Evolutionary conservation across 2,797 vertebrate species (phyloP).

Genomic region (Pseudochaenichthys georgianus): DNA sequence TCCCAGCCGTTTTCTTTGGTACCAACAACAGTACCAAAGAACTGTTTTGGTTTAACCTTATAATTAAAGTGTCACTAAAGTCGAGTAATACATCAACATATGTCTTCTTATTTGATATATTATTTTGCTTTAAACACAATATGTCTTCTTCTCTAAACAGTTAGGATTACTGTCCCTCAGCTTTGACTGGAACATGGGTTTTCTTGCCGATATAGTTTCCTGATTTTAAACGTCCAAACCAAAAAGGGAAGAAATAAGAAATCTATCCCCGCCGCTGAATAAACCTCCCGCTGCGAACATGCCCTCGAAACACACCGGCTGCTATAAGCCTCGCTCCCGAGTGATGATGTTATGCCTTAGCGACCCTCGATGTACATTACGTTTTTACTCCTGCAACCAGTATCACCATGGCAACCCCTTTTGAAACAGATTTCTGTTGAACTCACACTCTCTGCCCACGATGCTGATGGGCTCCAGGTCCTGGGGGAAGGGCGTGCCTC

Average conservation of each 20-base stretch:
- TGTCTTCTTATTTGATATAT: too few species aligned
- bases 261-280: not conserved
- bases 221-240: not conserved
- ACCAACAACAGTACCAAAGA: too few species aligned
- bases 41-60: too few species aligned
- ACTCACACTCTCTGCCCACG: slow-evolving; percentile 84
- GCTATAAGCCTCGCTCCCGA: slow-evolving; percentile 1
- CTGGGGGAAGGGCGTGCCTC: slow-evolving; percentile 84
- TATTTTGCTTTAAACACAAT: too few species aligned
- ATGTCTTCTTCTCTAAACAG: too few species aligned
- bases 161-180: not conserved
- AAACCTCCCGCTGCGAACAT: slow-evolving; percentile 29
- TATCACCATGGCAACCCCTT: slow-evolving; percentile 47
- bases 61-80: too few species aligned
- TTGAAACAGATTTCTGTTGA: slow-evolving; percentile 1
- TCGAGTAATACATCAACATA: too few species aligned
- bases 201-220: not conserved
- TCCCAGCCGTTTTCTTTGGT: not conserved
- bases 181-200: not conserved
- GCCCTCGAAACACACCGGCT: slow-evolving; percentile 30
- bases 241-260: slow-evolving; percentile 1
- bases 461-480: slow-evolving; percentile 86
- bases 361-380: slow-evolving; percentile 24
- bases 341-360: slow-evolving; percentile 19
- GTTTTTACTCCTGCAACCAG: not conserved